A percentile compares a stretch with the other conserved stretches of the same genome.
phyloP scores from a whole-genome alignment of 2,888 invertebrate species.

The Phyllotreta striolata region DNA sequence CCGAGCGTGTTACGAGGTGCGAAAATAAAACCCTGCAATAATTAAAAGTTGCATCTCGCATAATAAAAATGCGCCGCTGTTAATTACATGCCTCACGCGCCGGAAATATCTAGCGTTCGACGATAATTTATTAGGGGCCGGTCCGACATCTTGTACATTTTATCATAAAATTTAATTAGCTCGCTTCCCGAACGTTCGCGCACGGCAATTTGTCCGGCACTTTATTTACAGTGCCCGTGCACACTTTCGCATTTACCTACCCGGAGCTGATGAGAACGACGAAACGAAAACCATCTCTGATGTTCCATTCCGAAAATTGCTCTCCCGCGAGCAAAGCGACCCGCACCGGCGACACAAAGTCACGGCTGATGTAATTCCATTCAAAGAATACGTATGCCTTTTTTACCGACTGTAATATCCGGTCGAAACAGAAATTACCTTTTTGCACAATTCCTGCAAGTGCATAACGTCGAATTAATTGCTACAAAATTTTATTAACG shows the following conservation, averaged over 20 bases:
- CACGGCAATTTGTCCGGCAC: slow-evolving; percentile 30
- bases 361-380: background rate
- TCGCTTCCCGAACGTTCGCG: slow-evolving; percentile 20
- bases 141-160: slow-evolving; percentile 37
- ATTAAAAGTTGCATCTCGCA: slow-evolving; percentile 47
- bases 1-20: slow-evolving; percentile 11
- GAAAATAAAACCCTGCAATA: slow-evolving; percentile 32
- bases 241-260: slow-evolving; percentile 26
- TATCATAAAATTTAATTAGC: slow-evolving; percentile 39
- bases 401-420: background rate
- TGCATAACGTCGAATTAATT: too few species aligned
- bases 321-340: slow-evolving; percentile 15
- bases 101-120: slow-evolving; percentile 37
- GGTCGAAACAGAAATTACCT: too few species aligned
- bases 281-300: slow-evolving; percentile 15
- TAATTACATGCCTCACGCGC: slow-evolving; percentile 45
- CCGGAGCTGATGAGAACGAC: slow-evolving; percentile 17
- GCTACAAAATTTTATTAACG: too few species aligned
- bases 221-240: slow-evolving; percentile 30
- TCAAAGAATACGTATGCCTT: slow-evolving; percentile 1
- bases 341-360: slow-evolving; percentile 7
- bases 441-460: too few species aligned
- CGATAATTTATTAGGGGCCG: slow-evolving; percentile 36
- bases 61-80: slow-evolving; percentile 46
- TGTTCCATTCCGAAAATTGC: slow-evolving; percentile 13